Evolutionary conservation across 2,113 vertebrate species (phyloP).

Genomic region (Bambusicola thoracicus): DNA sequence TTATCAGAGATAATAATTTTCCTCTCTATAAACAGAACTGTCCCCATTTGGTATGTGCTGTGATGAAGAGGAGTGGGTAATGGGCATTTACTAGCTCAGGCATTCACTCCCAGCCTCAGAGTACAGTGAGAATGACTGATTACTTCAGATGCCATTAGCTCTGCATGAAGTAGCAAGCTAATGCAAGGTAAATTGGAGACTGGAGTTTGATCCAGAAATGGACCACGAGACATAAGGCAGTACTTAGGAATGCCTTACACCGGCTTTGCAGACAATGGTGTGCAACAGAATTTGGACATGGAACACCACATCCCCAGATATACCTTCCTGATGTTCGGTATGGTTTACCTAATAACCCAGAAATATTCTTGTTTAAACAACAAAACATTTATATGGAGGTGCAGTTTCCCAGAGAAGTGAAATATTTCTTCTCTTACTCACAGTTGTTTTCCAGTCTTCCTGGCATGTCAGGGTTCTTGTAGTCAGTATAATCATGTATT

Average conservation of each 20-base stretch:
- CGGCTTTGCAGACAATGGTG: background rate
- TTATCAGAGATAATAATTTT: conserved; percentile 22
- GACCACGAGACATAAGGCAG: background rate
- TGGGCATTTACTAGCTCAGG: background rate
- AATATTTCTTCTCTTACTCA: background rate
- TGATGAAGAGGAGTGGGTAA: background rate
- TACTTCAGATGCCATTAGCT: background rate
- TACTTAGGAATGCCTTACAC: background rate
- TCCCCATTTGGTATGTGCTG: background rate
- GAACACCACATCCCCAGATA: background rate
- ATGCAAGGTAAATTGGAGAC: conserved; percentile 14
- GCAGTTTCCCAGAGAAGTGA: background rate
- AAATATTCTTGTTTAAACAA: background rate
- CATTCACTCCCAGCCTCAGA: background rate
- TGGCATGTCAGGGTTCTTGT: background rate
- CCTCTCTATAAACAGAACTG: background rate
- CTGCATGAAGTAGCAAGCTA: conserved; percentile 53
- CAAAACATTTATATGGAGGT: background rate
- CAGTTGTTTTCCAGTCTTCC: fast-evolving
- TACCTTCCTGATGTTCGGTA: background rate
- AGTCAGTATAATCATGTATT: background rate
- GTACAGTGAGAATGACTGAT: conserved; percentile 26
- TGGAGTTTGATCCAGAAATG: background rate
- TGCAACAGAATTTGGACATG: background rate
- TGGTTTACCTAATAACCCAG: background rate